Evolutionary conservation across 2,113 vertebrate genomes (phyloP), one percentile per base, ranked within the genome.

Genomic region (Ploceus nigricollis): DNA sequence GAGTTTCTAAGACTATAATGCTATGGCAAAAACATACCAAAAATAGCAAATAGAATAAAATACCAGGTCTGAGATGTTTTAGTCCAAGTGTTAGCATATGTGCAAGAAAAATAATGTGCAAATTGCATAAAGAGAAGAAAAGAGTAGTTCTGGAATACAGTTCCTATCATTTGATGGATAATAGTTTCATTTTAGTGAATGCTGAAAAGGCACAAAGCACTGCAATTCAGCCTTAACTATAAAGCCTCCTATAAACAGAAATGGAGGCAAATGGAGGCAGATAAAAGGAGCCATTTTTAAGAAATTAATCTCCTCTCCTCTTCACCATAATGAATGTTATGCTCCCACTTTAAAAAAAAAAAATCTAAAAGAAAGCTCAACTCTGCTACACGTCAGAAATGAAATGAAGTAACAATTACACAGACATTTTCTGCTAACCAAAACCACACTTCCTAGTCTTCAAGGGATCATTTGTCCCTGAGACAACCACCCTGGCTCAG

Each of bases 361-460:
- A 42, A n/a, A 35, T 6, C 24, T 4, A 15, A 47, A 57, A 66
- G 33, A 51, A 86, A 33, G 30, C 57, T 23, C 56, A 87, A 22
- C 24, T 81, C 51, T 75, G 54, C 56, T 88, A 48, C 2, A 10
- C 56, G 31, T 56, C 91, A 79, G 91, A 83, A 81, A 71, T 2
- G 10, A 93, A 94, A 76, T 35, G 39, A 94, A 95, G 61, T 53
- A 92, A 89, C 51, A 92, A 82, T 78, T 69, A 78, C 82, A 75
- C 47, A 39, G 89, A 39, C 68, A 72, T 94, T 90, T 95, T 90
- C 87, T 90, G 70, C 78, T 95, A 96, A 96, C 93, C 70, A 95
- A 95, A 96, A 85, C 89, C 91, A 96, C 89, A 79, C 89, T 96
- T 90, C 31, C 18, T 79, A 64, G 84, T 76, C 81, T 96, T 96